Base-by-base conservation (phyloP, 2,113 vertebrate species). In the Otolemur garnettii region DNA sequence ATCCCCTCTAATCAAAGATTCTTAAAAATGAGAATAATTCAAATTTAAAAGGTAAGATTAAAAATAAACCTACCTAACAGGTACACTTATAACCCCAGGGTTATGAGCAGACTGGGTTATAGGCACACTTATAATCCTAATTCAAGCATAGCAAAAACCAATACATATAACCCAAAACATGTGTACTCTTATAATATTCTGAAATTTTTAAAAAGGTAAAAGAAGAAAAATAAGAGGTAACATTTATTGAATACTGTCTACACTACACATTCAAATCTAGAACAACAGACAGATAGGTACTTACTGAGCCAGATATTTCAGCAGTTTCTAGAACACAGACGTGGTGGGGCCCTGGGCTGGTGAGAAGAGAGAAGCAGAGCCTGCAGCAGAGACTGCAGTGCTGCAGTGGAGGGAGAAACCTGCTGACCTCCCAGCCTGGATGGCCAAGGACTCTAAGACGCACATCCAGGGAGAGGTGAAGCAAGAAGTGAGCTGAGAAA, bases 41-140 rank as follows among this genome's bases (percentile, higher is more conserved):
- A 3, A 64, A 91, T 64, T 59, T 62, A 93, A 94, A 30, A 94
- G 42, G 64, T 38, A 88, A 82, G 87, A 30, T 35, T 87, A 68
- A 91, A 59, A 53, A 62, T 28, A 68, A 66, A 50, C 45, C 45
- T 50, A 50, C 45, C 45, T 38, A 50, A 50, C 45, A 10, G 45
- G 45, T 50, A 50, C 45, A 50, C 8, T 50, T 50, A 9, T 50
- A 50, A 50, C 45, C 8, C 45, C 10, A 10, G 45, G 45, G 45
- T 50, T 50, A 50, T 9, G 10, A 50, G 45, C 10, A 38, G 38
- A 38, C 38, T 38, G 38, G 38, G 45, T 50, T 50, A 50, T 9
- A 10, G 45, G 45, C 45, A 50, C 45, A 50, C 45, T 50, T 50
- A 50, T 50, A 50, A 45, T 45, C 45, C 45, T 45, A 45, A 50